Conservation (phyloP, 2,113 vertebrate species). For the Archocentrus centrarchus region DNA sequence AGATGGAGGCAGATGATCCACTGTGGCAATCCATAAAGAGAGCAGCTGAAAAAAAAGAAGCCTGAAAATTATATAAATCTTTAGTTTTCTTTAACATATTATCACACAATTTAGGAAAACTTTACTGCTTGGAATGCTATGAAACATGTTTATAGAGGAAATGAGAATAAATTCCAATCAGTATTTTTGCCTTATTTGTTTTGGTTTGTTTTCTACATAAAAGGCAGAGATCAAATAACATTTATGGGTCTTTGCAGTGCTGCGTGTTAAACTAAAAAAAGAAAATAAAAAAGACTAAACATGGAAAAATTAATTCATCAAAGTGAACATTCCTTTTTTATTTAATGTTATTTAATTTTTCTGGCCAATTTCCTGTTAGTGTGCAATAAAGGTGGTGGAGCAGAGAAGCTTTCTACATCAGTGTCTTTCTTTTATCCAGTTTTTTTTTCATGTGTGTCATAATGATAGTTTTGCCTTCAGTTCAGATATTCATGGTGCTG, state of each 20-base stretch:
- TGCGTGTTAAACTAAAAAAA: neutral
- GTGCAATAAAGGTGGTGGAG: neutral
- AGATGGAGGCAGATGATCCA: neutral
- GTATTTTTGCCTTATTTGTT: neutral
- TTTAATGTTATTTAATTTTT: neutral
- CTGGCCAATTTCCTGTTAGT: neutral
- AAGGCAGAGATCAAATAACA: neutral
- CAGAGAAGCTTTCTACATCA: conserved; percentile 8
- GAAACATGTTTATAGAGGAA: neutral
- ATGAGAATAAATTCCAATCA: neutral
- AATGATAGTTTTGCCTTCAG: neutral
- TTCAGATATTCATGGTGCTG: conserved; percentile 9
- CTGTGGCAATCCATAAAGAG: neutral
- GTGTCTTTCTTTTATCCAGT: conserved; percentile 2
- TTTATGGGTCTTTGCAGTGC: neutral
- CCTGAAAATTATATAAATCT: neutral
- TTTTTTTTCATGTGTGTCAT: conserved; percentile 27
- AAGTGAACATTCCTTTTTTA: neutral
- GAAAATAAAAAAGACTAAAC: neutral
- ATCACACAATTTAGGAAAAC: neutral
- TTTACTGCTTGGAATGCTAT: neutral
- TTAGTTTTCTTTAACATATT: neutral
- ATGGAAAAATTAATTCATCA: neutral
- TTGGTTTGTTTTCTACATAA: neutral
- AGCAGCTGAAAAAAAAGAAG: neutral